Evolutionary conservation across 2,113 vertebrate species (phyloP), one percentile per base, ranked within the genome.

Genomic region (Macrotus californicus): DNA sequence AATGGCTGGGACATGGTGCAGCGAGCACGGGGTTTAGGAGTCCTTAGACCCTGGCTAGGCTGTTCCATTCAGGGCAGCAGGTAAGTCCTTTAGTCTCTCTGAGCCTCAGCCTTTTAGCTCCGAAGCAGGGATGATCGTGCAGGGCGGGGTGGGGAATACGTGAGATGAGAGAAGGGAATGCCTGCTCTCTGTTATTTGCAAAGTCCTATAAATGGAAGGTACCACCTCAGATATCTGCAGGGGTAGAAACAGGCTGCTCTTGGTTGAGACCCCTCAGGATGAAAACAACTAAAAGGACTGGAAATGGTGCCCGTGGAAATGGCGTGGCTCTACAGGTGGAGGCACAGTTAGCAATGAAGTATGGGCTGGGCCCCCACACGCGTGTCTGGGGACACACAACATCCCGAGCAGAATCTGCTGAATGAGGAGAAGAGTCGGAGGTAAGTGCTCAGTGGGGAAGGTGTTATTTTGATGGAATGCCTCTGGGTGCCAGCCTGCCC

Each of bases 211-310:
- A 34, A 12, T 26, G 31, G n/a, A 29, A 69, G 18, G 1, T 15
- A 4, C 3, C 64, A 8, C 69, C 19, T 43, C 43, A 48, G 1
- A 12, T 12, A 31, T 41, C 15, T 29, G 4, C 13, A 6, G 81
- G 21, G 52, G 11, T 24, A 41, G 46, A 48, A 90, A 54, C 91
- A 85, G 72, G 34, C 21, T 41, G 3, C 46, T 56, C 72, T 81
- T 41, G 36, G 31, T 43, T 81, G 85, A 94, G 70, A 93, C 76
- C 52, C 87, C 75, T 90, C 31, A 50, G 76, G 85, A 73, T 88
- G 76, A 72, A 87, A 39, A 43, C 48, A 67, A 87, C 85, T 72
- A 66, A 82, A 61, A 46, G 81, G 94, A 61, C 31, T 61, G 46
- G 91, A 91, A 94, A 92, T 4, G 39, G 14, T 50, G 6, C 31